Conservation (phyloP, 37 sponge, comb jelly and placozoan species). For the Sycon ciliatum region DNA sequence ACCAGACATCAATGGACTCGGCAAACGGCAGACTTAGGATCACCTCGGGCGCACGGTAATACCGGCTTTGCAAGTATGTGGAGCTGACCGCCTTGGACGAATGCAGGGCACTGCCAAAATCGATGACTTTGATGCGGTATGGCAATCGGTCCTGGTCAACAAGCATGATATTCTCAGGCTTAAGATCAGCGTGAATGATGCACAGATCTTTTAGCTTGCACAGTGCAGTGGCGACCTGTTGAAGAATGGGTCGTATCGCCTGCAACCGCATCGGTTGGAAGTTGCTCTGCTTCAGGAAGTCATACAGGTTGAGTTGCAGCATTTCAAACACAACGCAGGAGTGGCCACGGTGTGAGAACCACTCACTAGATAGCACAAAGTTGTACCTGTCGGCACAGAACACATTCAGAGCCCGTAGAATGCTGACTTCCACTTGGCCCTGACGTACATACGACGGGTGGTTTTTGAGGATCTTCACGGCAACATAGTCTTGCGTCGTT, state of each 20-base stretch:
- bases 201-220: constrained; percentile 62
- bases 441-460: constrained; percentile 83
- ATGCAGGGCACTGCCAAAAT: constrained; percentile 78
- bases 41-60: constrained; percentile 92
- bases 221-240: constrained; percentile 75
- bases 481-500: constrained; percentile 68
- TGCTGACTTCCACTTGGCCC: constrained; percentile 80
- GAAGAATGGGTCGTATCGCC: constrained; percentile 80
- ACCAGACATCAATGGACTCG: constrained; percentile 90
- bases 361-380: constrained; percentile 78
- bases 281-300: constrained; percentile 65
- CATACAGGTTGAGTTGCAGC: constrained; percentile 79
- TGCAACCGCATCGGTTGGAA: constrained; percentile 81
- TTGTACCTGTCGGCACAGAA: constrained; percentile 57
- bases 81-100: constrained; percentile 34
- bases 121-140: constrained; percentile 76
- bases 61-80: constrained; percentile 87
- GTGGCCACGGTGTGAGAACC: constrained; percentile 73
- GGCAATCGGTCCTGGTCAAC: constrained; percentile 67
- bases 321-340: constrained; percentile 91
- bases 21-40: constrained; percentile 73
- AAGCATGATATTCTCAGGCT: constrained; percentile 96
- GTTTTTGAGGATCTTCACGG: constrained; percentile 80
- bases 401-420: constrained; percentile 46
- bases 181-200: constrained; percentile 85